Base-by-base conservation (phyloP, 1,140 invertebrate genomes). In the Cepaea nemoralis region DNA sequence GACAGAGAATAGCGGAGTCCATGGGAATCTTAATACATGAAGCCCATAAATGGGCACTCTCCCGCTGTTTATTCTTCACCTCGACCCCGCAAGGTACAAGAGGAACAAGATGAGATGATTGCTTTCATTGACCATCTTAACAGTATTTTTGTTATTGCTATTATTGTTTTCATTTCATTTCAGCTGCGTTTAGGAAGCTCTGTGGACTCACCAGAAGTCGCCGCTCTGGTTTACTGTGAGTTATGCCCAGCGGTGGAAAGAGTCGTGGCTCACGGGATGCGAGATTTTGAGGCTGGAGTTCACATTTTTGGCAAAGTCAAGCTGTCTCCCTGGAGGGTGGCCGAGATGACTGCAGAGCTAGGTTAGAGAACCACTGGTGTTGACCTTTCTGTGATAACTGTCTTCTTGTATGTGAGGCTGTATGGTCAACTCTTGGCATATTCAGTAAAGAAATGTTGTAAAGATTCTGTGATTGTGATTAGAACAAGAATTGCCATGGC, bases 261-360 rank as follows among this genome's bases (percentile, higher is more conserved):
- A 0, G 93, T 97, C 55, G 94, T 97, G 82, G 94, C 94, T 82
- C 95, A 97, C 90, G 96, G 96, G 1, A 92, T 97, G 14, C 50
- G 67, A 16, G 77, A 80, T 42, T 71, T 33, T 40, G 69, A 79
- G 35, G 94, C 95, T 86, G 97, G 96, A 0, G 94, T 96, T 40
- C 89, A 90, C 70, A 83, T 90, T 69, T 97, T 97, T 90, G 96
- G 96, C 48, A 94, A 95, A 40, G 95, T 97, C 42, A 94, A 94
- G 76, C 96, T 97, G 88, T 96, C 96, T 19, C 95, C 96, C 67
- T 97, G 96, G 96, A 95, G 96, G 92, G 91, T 93, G 94, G 94
- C 96, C 10, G 96, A 97, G 92, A 95, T 95, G 50, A 96, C 96
- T 24, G 94, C 95, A 33, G 95, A 96, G 90, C 95, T 96, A 93